Evolutionary conservation across 2,888 invertebrate genomes (phyloP).

Genomic region (Lysandra coridon): DNA sequence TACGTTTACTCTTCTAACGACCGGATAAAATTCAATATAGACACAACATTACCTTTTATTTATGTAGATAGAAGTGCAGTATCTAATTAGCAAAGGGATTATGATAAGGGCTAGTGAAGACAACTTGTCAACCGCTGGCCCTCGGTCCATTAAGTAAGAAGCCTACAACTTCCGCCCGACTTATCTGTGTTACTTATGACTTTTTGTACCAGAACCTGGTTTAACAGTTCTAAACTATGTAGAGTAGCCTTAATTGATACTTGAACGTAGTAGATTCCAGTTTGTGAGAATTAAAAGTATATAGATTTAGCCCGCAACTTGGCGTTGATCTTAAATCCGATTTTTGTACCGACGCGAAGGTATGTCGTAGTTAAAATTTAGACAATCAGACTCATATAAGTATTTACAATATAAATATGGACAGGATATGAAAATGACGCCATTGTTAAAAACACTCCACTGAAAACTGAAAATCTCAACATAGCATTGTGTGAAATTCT

Average conservation of each 20-base stretch:
- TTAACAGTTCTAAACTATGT: background rate
- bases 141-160: background rate
- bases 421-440: no score
- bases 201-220: background rate
- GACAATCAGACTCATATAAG: no score
- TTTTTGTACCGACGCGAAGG: no score
- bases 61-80: conserved; percentile 44
- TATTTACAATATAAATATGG: no score
- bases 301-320: background rate
- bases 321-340: background rate
- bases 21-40: background rate
- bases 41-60: conserved; percentile 16
- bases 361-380: no score
- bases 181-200: conserved; percentile 16
- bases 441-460: no score
- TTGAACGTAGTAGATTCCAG: background rate
- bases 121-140: conserved; percentile 38
- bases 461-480: no score
- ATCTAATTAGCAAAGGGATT: conserved; percentile 52
- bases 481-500: no score
- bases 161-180: background rate
- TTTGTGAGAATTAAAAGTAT: background rate
- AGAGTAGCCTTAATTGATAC: background rate
- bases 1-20: background rate
- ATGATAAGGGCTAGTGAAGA: conserved; percentile 43